Evolutionary conservation across 2,797 vertebrate genomes (phyloP).

Genomic region (Nannoperca australis): DNA sequence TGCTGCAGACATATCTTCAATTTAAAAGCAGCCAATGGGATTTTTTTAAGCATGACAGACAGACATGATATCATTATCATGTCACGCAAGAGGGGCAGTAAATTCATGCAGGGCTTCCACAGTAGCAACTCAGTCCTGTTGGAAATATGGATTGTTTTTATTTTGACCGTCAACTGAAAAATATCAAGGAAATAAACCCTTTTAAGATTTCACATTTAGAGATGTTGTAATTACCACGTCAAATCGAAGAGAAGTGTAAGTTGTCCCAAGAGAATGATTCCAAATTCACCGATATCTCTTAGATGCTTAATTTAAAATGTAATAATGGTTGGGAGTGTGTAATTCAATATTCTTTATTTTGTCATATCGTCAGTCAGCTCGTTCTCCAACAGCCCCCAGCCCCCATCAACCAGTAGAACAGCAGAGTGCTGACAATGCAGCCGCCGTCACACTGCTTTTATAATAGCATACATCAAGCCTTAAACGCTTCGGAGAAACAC

Average conservation of each 20-base stretch:
- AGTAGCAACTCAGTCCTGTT: not conserved
- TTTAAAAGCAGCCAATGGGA: slow-evolving; percentile 47
- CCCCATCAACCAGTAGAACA: slow-evolving; percentile 56
- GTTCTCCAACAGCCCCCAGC: slow-evolving; percentile 60
- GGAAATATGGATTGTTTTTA: slow-evolving; percentile 18
- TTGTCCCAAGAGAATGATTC: slow-evolving; percentile 47
- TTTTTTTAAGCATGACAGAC: slow-evolving; percentile 19
- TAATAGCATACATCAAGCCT: slow-evolving; percentile 83
- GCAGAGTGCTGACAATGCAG: slow-evolving; percentile 81
- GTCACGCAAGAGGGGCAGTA: slow-evolving; percentile 25
- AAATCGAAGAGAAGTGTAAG: slow-evolving; percentile 33
- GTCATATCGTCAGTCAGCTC: slow-evolving; percentile 70
- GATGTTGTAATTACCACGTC: slow-evolving; percentile 42
- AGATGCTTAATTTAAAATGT: slow-evolving; percentile 67
- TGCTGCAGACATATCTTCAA: slow-evolving; percentile 48
- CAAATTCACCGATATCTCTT: slow-evolving; percentile 52
- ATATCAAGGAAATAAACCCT: not conserved
- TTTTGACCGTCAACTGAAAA: slow-evolving; percentile 5
- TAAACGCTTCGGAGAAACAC: slow-evolving; percentile 80
- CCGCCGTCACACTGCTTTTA: slow-evolving; percentile 77
- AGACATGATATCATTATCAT: slow-evolving; percentile 13
- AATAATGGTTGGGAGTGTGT: slow-evolving; percentile 71
- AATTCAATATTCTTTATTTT: slow-evolving; percentile 77
- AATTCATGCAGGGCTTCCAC: slow-evolving; percentile 11
- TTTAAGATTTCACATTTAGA: not conserved